A percentile compares a stretch with the other conserved stretches of the same genome.
These are phyloP conservation scores for Coracias cyanogaster DNA, from an alignment of 2,797 vertebrate species.

Conservation along the genomic window DNA sequence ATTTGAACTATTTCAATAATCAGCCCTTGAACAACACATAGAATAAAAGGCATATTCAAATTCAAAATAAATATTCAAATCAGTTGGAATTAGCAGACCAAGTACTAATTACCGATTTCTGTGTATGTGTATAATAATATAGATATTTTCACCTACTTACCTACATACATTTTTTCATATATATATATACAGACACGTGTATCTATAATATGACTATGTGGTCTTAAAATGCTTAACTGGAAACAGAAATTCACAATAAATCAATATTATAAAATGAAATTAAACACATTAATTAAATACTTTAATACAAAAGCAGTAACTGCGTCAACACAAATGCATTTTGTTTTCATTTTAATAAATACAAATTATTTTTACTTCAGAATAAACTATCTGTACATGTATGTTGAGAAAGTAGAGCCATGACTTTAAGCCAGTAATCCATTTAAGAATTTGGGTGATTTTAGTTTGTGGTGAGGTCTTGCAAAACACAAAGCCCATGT, in stretches of 20 bases:
- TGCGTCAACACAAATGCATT: neutral
- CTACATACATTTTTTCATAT: rapidly evolving
- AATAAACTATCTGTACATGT: neutral
- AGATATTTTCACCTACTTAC: neutral
- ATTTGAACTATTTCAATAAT: neutral
- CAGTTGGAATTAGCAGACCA: neutral
- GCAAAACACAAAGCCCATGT: neutral
- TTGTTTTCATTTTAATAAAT: neutral
- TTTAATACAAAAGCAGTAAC: neutral
- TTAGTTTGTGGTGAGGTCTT: neutral
- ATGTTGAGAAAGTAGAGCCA: neutral
- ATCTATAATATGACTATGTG: neutral
- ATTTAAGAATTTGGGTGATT: neutral
- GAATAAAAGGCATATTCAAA: neutral
- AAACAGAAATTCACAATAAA: neutral
- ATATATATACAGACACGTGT: neutral
- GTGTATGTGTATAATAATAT: neutral
- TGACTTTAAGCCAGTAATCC: neutral
- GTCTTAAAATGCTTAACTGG: neutral
- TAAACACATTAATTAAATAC: neutral
- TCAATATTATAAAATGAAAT: neutral
- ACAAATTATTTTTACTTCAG: neutral
- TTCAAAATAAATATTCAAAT: neutral
- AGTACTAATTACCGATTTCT: neutral
- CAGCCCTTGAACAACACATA: neutral